A percentile compares a stretch with the other conserved stretches of the same genome.
phyloP scores from a whole-genome alignment of 2,113 vertebrate genomes.

The Campylomormyrus tamandua region DNA sequence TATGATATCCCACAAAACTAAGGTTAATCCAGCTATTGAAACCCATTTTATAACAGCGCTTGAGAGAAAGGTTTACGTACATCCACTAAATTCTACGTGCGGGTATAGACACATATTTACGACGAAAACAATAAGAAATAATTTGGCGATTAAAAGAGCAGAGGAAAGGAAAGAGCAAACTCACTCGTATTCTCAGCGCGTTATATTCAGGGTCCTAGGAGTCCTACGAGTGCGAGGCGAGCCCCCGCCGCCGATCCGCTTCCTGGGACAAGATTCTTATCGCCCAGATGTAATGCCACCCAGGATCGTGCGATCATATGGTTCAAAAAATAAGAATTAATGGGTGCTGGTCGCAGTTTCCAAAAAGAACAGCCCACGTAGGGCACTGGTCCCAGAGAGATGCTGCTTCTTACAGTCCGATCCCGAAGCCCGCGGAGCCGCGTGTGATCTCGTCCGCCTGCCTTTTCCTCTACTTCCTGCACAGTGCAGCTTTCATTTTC shows the following conservation, averaged over 20 bases:
- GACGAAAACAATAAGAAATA: background rate
- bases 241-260: background rate
- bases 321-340: background rate
- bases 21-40: background rate
- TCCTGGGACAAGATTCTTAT: background rate
- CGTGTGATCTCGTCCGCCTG: background rate
- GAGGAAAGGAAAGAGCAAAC: background rate
- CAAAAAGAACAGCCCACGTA: background rate
- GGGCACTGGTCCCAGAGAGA: background rate
- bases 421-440: background rate
- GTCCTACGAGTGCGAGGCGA: background rate
- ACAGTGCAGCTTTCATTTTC: background rate
- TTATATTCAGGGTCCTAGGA: background rate
- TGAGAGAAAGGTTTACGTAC: background rate
- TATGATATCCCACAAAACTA: background rate
- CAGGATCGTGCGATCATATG: background rate
- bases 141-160: background rate
- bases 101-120: background rate
- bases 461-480: background rate
- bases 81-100: background rate
- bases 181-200: background rate
- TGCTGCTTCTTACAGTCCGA: background rate
- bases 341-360: background rate
- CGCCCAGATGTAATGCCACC: background rate
- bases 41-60: background rate